A percentile compares a stretch with the other conserved stretches of the same genome.
Conservation (phyloP, 2,797 vertebrate genomes). For the Hippoglossus hippoglossus region DNA sequence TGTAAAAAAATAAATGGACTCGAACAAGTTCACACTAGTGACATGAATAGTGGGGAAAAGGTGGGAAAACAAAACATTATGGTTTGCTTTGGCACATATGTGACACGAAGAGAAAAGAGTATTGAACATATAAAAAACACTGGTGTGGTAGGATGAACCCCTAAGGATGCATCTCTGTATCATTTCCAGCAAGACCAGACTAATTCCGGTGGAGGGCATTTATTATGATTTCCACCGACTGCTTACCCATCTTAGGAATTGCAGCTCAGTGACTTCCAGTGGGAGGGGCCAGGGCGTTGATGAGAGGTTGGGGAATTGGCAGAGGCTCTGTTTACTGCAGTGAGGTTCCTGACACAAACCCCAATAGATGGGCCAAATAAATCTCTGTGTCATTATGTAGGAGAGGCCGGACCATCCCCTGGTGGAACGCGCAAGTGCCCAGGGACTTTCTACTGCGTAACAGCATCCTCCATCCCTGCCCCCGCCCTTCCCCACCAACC, state of each 20-base stretch:
- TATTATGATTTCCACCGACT: slow-evolving; percentile 44
- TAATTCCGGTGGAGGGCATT: slow-evolving; percentile 26
- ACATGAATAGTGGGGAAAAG: too few relatives aligned
- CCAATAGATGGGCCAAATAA: slow-evolving; percentile 64
- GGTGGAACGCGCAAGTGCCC: slow-evolving; percentile 22
- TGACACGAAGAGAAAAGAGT: neutral
- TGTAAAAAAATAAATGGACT: too few relatives aligned
- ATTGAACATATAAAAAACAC: neutral
- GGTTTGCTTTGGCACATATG: neutral
- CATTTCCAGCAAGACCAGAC: slow-evolving; percentile 39
- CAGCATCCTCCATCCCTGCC: slow-evolving; percentile 47
- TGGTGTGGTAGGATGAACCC: neutral
- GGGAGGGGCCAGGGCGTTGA: slow-evolving; percentile 27
- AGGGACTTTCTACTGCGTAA: slow-evolving; percentile 61
- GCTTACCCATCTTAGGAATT: slow-evolving; percentile 30
- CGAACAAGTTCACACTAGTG: too few relatives aligned
- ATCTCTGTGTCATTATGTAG: slow-evolving; percentile 71
- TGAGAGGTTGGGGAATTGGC: slow-evolving; percentile 47
- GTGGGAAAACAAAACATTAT: too few relatives aligned
- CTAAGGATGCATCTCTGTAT: neutral
- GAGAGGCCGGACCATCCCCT: slow-evolving; percentile 53
- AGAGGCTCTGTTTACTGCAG: slow-evolving; percentile 70
- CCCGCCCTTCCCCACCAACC: slow-evolving; percentile 13
- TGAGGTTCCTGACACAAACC: slow-evolving; percentile 68
- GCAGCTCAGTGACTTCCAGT: slow-evolving; percentile 28